These are phyloP conservation scores for Orthosia gracilis DNA, from an alignment of 2,888 invertebrate species.

Conservation along the genomic window DNA sequence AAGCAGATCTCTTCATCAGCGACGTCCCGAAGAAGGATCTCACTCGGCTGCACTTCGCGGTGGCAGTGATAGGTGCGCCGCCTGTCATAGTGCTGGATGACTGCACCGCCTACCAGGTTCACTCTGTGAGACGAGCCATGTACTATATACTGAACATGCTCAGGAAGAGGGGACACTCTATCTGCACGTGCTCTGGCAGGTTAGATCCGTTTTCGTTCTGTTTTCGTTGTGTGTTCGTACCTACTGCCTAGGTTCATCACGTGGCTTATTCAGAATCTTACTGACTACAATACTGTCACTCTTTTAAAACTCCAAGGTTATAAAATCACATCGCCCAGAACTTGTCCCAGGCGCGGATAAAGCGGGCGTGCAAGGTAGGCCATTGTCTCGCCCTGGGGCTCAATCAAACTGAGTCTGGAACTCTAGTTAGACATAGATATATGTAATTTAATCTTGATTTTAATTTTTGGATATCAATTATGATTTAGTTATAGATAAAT, in stretches of 20 bases:
- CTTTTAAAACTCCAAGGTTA: not conserved
- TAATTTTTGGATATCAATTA: no score
- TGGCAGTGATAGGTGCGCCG: slow-evolving; percentile 83
- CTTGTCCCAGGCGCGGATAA: not conserved
- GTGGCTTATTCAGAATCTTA: not conserved
- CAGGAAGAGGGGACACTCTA: slow-evolving; percentile 79
- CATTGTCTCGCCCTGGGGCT: no score
- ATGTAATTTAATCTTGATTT: no score
- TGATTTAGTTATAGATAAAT: no score
- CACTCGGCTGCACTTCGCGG: slow-evolving; percentile 78
- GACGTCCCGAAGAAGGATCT: slow-evolving; percentile 57
- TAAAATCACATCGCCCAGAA: not conserved
- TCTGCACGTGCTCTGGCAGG: slow-evolving; percentile 80
- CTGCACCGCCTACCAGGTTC: slow-evolving; percentile 81
- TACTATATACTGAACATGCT: slow-evolving; percentile 79
- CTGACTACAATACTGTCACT: not conserved
- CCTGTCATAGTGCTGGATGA: slow-evolving; percentile 83
- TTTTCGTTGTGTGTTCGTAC: no score
- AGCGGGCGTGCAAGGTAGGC: no score
- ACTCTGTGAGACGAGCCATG: slow-evolving; percentile 79
- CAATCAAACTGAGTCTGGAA: no score
- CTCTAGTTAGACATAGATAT: no score
- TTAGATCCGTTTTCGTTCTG: slow-evolving; percentile 45
- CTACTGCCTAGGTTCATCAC: not conserved
- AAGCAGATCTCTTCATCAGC: slow-evolving; percentile 60